Base-by-base conservation (phyloP, 2,888 invertebrate species). In the Neoascia interrupta region DNA sequence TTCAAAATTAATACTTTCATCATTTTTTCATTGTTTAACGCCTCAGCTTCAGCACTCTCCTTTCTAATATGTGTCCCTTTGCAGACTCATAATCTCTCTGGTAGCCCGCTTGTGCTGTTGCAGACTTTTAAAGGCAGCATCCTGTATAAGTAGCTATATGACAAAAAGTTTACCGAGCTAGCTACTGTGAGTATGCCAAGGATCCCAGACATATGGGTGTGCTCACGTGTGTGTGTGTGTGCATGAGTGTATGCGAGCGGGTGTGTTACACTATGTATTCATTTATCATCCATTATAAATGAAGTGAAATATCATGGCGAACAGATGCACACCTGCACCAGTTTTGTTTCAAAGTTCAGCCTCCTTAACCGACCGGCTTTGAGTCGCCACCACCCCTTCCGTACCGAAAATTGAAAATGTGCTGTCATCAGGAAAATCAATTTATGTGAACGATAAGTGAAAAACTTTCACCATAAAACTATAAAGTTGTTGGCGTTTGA, bases 391-490 rank as follows among this genome's bases (percentile, higher is more conserved):
- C 19, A 5, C 11, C n/a, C 36, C 31, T 31, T 4, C 51, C 15
- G 56, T 49, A 56, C 36, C 31, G 60, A 79, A 68, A 73, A 79
- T 79, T 79, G 79, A 79, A 79, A 73, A 79, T 79, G 66, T 79
- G 79, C 79, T 79, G 79, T 79, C 79, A 79, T 79, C 79, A 79
- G 60, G 79, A 79, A 83, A 83, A 83, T 82, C 83, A 82, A 83
- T 83, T 83, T 83, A 82, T 83, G 82, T 81, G 82, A 79, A 81
- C 73, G 82, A 81, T 83, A 83, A 83, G 83, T 83, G 83, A 83
- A 83, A 83, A 83, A 83, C 70, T 83, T 83, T 83, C 80, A 66
- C 81, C 82, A 83, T 83, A 81, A 83, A 82, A 81, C 81, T 81
- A 81, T 80, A 81, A 81, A 81, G 61, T 66, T 68, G 66, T 79